Base-by-base conservation (phyloP, 2,113 vertebrate genomes). In the Cyrtonyx montezumae region DNA sequence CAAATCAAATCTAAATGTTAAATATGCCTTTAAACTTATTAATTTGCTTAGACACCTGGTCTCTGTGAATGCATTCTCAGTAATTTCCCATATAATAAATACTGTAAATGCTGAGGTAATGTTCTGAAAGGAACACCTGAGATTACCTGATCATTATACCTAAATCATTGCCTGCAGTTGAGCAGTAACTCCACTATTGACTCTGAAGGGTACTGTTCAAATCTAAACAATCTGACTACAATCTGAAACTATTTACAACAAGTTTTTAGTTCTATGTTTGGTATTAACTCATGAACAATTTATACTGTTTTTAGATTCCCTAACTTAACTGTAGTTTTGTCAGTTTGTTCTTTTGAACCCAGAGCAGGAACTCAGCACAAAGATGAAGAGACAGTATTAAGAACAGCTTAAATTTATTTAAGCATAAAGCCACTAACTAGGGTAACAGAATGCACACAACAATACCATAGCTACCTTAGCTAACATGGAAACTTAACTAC, bases 321-420 rank as follows among this genome's bases (percentile, higher is more conserved):
- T 65, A 30, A 67, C 10, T 49, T 68, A 30, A 62, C 32, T 23
- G 22, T 16, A 53, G 22, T 34, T 79, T 3, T 62, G 13, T 26
- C 42, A n/a, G 12, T 36, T 68, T 8, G 3, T 32, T 32, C 14
- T 61, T 58, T 9, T 20, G 7, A 32, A 16, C 8, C 15, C 13
- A 40, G 6, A 58, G 3, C 7, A 37, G 25, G 4, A 85, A 11
- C 32, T 59, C 11, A 5, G 18, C 0, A 1, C 3, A n/a, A 32
- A 51, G 55, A 7, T 13, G 4, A 81, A 63, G 28, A 73, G 3
- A 30, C 2, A 12, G 10, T 16, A 68, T 22, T 5, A 90, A 61
- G 0, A 58, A 8, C 7, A 69, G 3, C 0, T 36, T 9, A 58
- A n/a, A 40, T 43, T 56, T 26, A 40, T 40, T 11, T 66, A 67